Percentiles rank a stretch among this genome's conserved stretches.
Evolutionary conservation across 2,113 vertebrate genomes (phyloP).

Genomic region (Microtus ochrogaster): DNA sequence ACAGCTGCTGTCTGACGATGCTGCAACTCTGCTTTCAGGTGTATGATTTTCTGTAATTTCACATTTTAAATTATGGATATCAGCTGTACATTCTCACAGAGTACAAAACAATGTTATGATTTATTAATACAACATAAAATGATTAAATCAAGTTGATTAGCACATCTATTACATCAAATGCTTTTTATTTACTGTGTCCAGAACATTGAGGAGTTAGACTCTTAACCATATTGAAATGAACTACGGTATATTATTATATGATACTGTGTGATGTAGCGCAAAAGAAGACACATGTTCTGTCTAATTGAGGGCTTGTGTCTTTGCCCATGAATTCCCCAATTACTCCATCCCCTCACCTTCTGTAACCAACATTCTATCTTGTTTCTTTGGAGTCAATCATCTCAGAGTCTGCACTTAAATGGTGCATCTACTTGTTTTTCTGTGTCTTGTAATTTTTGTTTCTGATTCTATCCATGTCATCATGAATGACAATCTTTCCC

Average conservation of each 20-base stretch:
- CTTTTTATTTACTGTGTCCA: neutral
- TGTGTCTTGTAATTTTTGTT: neutral
- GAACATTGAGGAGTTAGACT: neutral
- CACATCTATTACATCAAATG: neutral
- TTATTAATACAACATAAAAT: neutral
- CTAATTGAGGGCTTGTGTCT: neutral
- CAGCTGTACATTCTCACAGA: neutral
- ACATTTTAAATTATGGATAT: neutral
- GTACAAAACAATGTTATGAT: neutral
- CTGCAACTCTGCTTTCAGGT: neutral
- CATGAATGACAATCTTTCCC: neutral
- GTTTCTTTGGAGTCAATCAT: neutral
- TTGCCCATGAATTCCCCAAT: neutral
- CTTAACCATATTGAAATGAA: neutral
- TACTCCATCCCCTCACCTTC: rapidly evolving
- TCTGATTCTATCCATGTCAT: neutral
- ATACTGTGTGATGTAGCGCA: neutral
- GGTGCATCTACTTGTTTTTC: neutral
- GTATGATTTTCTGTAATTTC: neutral
- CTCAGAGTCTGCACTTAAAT: neutral
- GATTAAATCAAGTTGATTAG: neutral
- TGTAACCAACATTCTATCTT: neutral
- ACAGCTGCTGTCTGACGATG: neutral
- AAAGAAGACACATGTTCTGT: neutral
- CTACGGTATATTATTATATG: neutral